Evolutionary conservation across 2,888 invertebrate species (phyloP).

Genomic region (Automeris io): DNA sequence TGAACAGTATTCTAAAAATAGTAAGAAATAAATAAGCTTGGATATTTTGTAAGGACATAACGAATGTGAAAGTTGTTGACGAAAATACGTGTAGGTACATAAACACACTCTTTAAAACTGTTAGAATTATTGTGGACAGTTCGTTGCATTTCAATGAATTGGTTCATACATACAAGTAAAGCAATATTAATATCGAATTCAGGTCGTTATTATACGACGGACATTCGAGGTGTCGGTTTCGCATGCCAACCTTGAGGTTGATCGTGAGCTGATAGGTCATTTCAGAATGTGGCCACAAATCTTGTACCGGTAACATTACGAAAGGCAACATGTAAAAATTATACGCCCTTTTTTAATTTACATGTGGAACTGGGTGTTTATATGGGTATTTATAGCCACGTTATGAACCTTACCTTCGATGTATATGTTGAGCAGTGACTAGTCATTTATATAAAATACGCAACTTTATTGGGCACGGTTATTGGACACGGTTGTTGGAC

Average conservation of each 20-base stretch:
- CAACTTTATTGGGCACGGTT: slow-evolving; percentile 27
- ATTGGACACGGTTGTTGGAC: slow-evolving; percentile 34
- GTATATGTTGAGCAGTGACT: slow-evolving; percentile 36
- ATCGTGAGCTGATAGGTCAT: slow-evolving; percentile 47
- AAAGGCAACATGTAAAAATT: slow-evolving; percentile 25
- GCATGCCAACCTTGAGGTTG: slow-evolving; percentile 54
- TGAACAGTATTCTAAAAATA: neutral
- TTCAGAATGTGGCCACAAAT: slow-evolving; percentile 29
- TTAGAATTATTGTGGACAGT: slow-evolving; percentile 15
- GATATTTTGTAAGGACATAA: neutral
- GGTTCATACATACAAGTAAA: slow-evolving; percentile 19
- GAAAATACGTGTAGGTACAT: slow-evolving; percentile 28
- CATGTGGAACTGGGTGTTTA: slow-evolving; percentile 60
- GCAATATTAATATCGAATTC: slow-evolving; percentile 35
- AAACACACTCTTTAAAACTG: slow-evolving; percentile 25
- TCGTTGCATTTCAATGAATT: slow-evolving; percentile 25
- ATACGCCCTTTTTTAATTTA: slow-evolving; percentile 58
- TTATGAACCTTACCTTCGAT: slow-evolving; percentile 48
- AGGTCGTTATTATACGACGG: slow-evolving; percentile 41
- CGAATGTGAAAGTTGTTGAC: slow-evolving; percentile 31
- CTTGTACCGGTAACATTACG: slow-evolving; percentile 39
- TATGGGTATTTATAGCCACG: slow-evolving; percentile 35
- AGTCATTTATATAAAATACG: slow-evolving; percentile 55
- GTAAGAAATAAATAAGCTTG: slow-evolving; percentile 4
- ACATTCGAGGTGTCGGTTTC: slow-evolving; percentile 51